Evolutionary conservation across 2,797 vertebrate species (phyloP), one percentile per base, ranked within the genome.

Genomic region (Brachyalestes nurse): DNA sequence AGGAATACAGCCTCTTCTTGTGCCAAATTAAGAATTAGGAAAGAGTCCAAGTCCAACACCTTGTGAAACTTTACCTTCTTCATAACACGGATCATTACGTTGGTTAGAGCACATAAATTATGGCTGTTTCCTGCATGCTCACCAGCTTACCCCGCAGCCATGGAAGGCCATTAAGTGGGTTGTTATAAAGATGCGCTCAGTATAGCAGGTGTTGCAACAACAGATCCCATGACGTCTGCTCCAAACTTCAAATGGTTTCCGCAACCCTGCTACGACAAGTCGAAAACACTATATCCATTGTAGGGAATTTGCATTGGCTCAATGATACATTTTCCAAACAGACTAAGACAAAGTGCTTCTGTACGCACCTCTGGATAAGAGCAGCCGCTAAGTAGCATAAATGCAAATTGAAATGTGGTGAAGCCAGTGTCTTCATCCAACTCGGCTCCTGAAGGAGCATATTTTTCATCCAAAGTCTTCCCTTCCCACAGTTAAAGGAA

Each of bases 11-110:
- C 3, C 6, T 45, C 40, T 75, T 81, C 23, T 40, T 21, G 40
- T 2, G 42, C 40, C 53, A 72, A 72, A 23, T 25, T n/a, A 2
- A 74, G 21, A 14, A 65, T 64, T 21, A 47, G 73, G 76, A 73
- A 55, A 10, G 6, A n/a, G 47, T 76, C 77, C 77, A 79, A 64
- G 47, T 42, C 51, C 21, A 73, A 69, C 23, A 76, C 25, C 74
- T 80, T 80, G 77, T 77, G 64, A 80, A 82, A 77, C 23, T 17
- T 71, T 62, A 78, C 38, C 75, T 61, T 53, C 65, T 49, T 78
- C n/a, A 34, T 72, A 81, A 77, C 78, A 72, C 14, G 42, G 23
- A 67, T 77, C 69, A 78, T 75, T 64, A 9, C 6, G 49, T 53
- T 45, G n/a, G 16, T 38, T 72, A 67, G 21, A 51, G 62, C 60